Base-by-base conservation (phyloP, 2,888 invertebrate species). In the Leucoma salicis region DNA sequence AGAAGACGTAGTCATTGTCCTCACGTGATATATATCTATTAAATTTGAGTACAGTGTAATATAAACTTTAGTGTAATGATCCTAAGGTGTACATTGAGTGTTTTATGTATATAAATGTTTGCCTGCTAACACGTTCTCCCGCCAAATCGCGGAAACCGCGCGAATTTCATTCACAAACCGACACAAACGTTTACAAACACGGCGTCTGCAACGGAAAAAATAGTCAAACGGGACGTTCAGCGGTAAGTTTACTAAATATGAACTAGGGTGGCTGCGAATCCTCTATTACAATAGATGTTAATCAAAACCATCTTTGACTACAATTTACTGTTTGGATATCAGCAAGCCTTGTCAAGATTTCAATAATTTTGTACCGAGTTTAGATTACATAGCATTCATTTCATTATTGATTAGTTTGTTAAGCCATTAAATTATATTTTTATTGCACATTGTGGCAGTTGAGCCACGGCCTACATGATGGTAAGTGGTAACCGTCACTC, bases 121-220 rank as follows among this genome's bases (percentile, higher is more conserved):
- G 61, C 61, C 49, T 60, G 53, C 43, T 47, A 53, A 55, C 63
- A 54, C 61, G 61, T 59, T 62, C 65, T 75, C 77, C 74, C 77
- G 78, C 77, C 74, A 74, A 75, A 76, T 82, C 69, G 70, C 82
- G 88, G 84, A 87, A 88, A 83, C 69, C 60, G 72, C 76, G 80
- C 77, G 74, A 83, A 87, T 80, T 85, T 85, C 88, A 88, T 88
- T 88, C 78, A 88, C 73, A 54, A 74, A 77, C 77, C 78, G 82
- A 61, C 66, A 70, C 54, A 42, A 48, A 57, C 63, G 78, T 88
- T 88, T 88, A 87, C 84, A 86, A 88, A 88, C 82, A 88, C 75
- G 68, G 74, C 70, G 64, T 60, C 66, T 67, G 50, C 64, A 70
- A 70, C 83, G 88, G 88, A 88, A 88, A 88, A 88, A 88, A 88